Conservation (phyloP, 2,797 vertebrate species). For the Centropyge bicolor region DNA sequence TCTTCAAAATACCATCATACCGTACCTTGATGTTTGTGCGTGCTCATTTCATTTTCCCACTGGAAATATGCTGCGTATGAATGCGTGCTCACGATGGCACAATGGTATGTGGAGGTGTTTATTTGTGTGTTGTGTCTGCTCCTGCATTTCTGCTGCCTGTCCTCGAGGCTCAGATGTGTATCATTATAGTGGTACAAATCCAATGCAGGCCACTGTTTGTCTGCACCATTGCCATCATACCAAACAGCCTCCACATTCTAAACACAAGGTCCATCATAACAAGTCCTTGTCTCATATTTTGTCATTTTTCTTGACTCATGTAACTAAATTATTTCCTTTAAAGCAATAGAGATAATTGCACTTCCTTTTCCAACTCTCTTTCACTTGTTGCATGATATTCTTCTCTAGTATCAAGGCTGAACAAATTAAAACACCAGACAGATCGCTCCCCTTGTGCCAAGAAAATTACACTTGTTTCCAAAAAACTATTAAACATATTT, state of each 20-base stretch:
- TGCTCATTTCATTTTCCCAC: constrained; percentile 34
- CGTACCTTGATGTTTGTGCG: constrained; percentile 32
- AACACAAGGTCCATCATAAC: constrained; percentile 13
- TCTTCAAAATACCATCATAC: constrained; percentile 37
- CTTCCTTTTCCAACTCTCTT: not conserved
- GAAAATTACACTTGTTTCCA: constrained; percentile 2
- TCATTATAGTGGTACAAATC: constrained; percentile 64
- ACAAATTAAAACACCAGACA: not conserved
- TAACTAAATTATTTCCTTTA: not conserved
- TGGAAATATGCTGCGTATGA: constrained; percentile 39
- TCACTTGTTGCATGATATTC: not conserved
- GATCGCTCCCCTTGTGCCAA: not conserved
- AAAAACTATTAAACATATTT: constrained; percentile 5
- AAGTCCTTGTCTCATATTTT: constrained; percentile 5
- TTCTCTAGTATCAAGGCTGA: not conserved
- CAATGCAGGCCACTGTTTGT: constrained; percentile 30
- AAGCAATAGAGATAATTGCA: not conserved
- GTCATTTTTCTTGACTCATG: not conserved
- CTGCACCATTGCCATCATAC: constrained; percentile 31
- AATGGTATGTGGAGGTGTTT: constrained; percentile 36
- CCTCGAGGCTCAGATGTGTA: constrained; percentile 65
- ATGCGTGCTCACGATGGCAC: constrained; percentile 19
- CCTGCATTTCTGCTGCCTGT: constrained; percentile 58
- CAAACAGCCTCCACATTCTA: not conserved
- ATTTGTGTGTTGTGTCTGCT: constrained; percentile 75